Base-by-base conservation (phyloP, 2,888 invertebrate genomes). In the Drosophila incognita region DNA sequence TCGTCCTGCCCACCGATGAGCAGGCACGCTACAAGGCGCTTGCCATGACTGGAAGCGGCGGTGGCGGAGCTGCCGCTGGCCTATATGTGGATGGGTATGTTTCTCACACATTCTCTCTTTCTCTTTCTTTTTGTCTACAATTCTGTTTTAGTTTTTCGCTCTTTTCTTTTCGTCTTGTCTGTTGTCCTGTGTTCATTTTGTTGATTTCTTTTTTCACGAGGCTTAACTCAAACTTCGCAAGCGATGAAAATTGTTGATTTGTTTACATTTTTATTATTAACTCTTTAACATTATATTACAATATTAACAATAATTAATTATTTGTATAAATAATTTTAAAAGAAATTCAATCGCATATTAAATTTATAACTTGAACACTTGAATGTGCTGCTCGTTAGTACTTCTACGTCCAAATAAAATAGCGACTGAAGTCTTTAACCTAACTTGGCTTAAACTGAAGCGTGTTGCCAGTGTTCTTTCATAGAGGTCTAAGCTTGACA, bases 21-120 rank as follows among this genome's bases (percentile, higher is more conserved):
- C 97, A 97, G 93, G 96, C 97, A 35, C 95, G 97, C 78, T 97
- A 97, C 93, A 97, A 97, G 89, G 97, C 97, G n/a, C 93, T 97
- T 80, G 95, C 96, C 57, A 94, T 96, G 93, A 95, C 95, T 31
- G 95, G 95, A 29, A 94, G 95, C 56, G 68, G 79, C 13, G 59
- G 57, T 18, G 82, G 65, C 46, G 46, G 46, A 31, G 64, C 71
- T 10, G 51, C 75, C 46, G 48, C 61, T 29, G 58, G 60, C 21
- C 76, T 69, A 54, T 83, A 76, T 35, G 72, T 71, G 33, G 87
- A 84, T 62, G 84, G 84, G 84, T 85, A 89, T 61, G 85, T 74
- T 33, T 36, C 42, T 58, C 51, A 27, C 63, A 48, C 36, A 40
- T 38, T 58, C 18, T 46, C 53, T 18, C n/a, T 56, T 29, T 53